Evolutionary conservation across 2,888 invertebrate genomes (phyloP).

Genomic region (Harpagoxenus sublaevis): DNA sequence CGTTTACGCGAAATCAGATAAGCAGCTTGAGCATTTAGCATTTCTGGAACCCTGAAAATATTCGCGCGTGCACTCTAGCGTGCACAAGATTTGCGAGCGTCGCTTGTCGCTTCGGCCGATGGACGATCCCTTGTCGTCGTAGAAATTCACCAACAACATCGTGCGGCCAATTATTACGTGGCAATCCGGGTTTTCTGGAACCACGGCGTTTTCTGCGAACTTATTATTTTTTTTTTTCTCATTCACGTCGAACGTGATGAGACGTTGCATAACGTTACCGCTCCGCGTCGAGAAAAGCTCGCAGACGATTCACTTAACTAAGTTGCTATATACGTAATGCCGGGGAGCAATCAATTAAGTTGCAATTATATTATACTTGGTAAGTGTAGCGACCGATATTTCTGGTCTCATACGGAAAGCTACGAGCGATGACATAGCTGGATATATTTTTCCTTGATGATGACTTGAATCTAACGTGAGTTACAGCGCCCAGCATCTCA

Average conservation of each 20-base stretch:
- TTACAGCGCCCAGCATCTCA: not conserved
- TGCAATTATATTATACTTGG: constrained; percentile 64
- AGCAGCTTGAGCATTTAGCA: not conserved
- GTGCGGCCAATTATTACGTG: not conserved
- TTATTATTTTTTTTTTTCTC: not conserved
- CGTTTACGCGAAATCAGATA: constrained; percentile 31
- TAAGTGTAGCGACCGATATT: constrained; percentile 17
- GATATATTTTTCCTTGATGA: constrained; percentile 18
- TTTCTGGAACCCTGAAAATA: constrained; percentile 6
- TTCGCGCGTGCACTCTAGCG: no score
- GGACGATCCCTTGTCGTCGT: not conserved
- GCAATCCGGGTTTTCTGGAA: not conserved
- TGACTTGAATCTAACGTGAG: not conserved
- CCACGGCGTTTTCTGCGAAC: not conserved
- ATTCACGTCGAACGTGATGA: not conserved
- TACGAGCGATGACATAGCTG: not conserved
- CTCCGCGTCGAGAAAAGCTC: constrained; percentile 50
- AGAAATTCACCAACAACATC: not conserved
- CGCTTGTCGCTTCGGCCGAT: not conserved
- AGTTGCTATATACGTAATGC: constrained; percentile 49
- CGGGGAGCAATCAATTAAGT: constrained; percentile 70
- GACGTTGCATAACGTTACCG: constrained; percentile 9
- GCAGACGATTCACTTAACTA: constrained; percentile 62
- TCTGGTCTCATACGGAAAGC: not conserved
- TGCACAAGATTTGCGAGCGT: not conserved